phyloP scores from a whole-genome alignment of 2,797 vertebrate genomes.

The Toxotes lorentzi region DNA sequence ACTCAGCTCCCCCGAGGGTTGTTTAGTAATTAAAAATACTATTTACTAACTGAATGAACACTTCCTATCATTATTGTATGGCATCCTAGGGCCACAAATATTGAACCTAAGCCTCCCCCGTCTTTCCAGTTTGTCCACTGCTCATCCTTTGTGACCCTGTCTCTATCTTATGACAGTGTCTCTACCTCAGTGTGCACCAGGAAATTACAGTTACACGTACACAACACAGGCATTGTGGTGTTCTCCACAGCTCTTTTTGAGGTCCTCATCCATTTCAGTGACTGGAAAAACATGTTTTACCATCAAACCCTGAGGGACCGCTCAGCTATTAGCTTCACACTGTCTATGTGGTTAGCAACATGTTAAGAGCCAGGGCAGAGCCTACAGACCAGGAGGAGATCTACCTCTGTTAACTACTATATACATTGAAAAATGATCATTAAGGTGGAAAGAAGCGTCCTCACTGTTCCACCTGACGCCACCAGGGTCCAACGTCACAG shows the following conservation, averaged over 20 bases:
- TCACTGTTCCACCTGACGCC: too few relatives aligned
- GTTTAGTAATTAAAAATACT: background rate
- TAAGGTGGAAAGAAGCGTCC: too few relatives aligned
- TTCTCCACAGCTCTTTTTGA: constrained; percentile 29
- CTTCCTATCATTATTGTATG: background rate
- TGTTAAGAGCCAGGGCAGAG: background rate
- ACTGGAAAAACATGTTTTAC: constrained; percentile 40
- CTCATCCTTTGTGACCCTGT: constrained; percentile 6
- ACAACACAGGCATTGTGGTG: constrained; percentile 1
- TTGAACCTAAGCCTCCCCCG: background rate
- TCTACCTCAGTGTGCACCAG: background rate
- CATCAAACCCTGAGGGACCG: constrained; percentile 1
- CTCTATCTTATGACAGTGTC: background rate
- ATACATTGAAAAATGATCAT: too few relatives aligned
- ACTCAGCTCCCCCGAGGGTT: background rate
- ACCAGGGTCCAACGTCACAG: too few relatives aligned
- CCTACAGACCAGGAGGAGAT: background rate
- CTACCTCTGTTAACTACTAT: too few relatives aligned
- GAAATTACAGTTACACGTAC: background rate
- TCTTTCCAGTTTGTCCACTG: background rate
- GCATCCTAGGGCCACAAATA: background rate
- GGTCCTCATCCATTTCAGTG: constrained; percentile 7
- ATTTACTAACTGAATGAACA: background rate
- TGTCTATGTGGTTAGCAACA: constrained; percentile 4
- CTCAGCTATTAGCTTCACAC: constrained; percentile 29